Base-by-base conservation (phyloP, 2,888 invertebrate genomes). In the Cyclophora albipunctata region DNA sequence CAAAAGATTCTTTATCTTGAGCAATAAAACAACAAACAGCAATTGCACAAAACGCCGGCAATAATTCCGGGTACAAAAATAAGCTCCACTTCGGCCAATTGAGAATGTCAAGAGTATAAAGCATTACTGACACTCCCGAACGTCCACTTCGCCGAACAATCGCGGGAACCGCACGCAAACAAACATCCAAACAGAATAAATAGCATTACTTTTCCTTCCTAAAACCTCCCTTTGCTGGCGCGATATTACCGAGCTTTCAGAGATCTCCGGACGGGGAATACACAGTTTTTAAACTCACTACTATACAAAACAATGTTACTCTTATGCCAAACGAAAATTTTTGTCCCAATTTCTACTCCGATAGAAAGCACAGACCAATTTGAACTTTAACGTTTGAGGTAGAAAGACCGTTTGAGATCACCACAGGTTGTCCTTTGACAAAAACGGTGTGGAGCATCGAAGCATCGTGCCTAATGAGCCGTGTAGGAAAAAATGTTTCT, bases 401-500 rank as follows among this genome's bases (percentile, higher is more conserved):
- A 46, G 55, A 64, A 49, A 48, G 59, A 42, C 45, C 43, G 50
- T 51, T 51, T 51, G 58, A 34, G 48, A 40, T 43, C 47, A 53
- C 40, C 34, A 42, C 46, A 43, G 52, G 49, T 49, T 60, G 60
- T 58, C 66, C 70, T 72, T 73, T 73, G 71, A 71, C 66, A 69
- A 68, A 71, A 63, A 69, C 53, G 66, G 64, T 69, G 61, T 66
- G 55, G 58, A 59, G 59, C 59, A 62, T 60, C 63, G 63, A 60
- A 67, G 67, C 66, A 71, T 68, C 67, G 64, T 60, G 63, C 49
- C 67, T 73, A 73, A 72, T 73, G 73, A 73, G 73, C 66, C 68
- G 52, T 68, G 62, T 66, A 57, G 55, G 53, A 55, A 63, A 64
- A 69, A 65, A 58, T 64, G 61, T 57, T 65, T 62, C 66, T 71